phyloP scores from a whole-genome alignment of 2,888 invertebrate species.

The Nasonia oneida region DNA sequence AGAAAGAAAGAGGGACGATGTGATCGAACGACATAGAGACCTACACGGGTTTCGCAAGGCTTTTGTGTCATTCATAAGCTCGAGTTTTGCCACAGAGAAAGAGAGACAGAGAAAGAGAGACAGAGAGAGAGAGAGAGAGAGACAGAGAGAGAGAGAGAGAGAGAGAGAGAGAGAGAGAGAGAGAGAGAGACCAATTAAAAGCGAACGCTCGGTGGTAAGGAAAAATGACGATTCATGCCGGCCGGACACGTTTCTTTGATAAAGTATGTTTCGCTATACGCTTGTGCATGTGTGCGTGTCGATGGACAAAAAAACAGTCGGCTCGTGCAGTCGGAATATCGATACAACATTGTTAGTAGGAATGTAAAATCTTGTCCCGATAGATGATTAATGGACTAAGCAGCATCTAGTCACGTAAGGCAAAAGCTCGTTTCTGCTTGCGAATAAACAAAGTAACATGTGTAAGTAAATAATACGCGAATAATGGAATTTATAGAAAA shows the following conservation, averaged over 20 bases:
- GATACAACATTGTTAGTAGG: constrained; percentile 19
- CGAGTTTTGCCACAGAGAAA: constrained; percentile 32
- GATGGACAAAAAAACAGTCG: constrained; percentile 10
- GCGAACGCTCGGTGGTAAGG: background rate
- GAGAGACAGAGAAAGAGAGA: background rate
- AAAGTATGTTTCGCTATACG: constrained; percentile 19
- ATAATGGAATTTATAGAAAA: background rate
- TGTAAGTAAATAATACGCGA: background rate
- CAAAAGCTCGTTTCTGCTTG: background rate
- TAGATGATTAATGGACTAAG: constrained; percentile 2
- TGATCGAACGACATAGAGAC: constrained; percentile 17
- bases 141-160: background rate
- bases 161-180: constrained; percentile 3
- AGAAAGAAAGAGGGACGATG: background rate
- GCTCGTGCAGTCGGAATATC: constrained; percentile 12
- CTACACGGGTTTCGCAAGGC: constrained; percentile 40
- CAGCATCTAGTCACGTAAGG: background rate
- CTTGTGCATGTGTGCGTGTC: background rate
- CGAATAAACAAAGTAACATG: background rate
- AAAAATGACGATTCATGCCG: constrained; percentile 55
- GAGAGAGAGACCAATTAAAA: constrained; percentile 49
- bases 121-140: background rate
- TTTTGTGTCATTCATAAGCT: constrained; percentile 57
- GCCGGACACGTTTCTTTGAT: constrained; percentile 45
- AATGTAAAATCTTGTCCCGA: constrained; percentile 22